A percentile compares a stretch with the other conserved stretches of the same genome.
phyloP scores from a whole-genome alignment of 2,797 vertebrate species.

The Jordanella pulchra region DNA sequence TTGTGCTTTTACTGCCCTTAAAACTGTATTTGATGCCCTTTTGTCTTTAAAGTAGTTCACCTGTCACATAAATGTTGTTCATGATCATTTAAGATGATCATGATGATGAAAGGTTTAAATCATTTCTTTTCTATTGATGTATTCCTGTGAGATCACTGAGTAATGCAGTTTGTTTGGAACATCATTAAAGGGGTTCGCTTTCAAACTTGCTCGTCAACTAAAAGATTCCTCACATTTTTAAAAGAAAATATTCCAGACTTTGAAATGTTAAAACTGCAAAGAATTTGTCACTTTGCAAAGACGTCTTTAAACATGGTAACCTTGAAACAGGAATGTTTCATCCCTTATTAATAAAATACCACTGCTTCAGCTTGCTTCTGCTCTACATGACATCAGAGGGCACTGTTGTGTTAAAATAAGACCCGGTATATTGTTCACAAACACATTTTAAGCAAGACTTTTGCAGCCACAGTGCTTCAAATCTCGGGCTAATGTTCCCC shows the following conservation, averaged over 20 bases:
- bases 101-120: neutral
- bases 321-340: neutral
- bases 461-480: neutral
- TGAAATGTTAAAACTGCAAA: neutral
- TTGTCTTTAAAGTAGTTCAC: too few species aligned
- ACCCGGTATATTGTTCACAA: neutral
- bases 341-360: neutral
- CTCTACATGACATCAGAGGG: constrained; percentile 29
- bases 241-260: constrained; percentile 11
- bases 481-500: neutral
- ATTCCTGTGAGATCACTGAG: neutral
- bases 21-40: neutral
- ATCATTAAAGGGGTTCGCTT: neutral
- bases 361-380: constrained; percentile 3
- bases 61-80: neutral
- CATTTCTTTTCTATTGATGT: neutral
- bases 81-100: neutral
- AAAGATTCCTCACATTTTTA: constrained; percentile 16
- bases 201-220: constrained; percentile 6
- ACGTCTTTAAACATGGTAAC: neutral
- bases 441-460: neutral
- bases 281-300: constrained; percentile 19
- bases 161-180: neutral
- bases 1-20: neutral
- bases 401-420: constrained; percentile 53